Evolutionary conservation across 2,888 invertebrate species (phyloP).

Genomic region (Lamellibrachia columna): DNA sequence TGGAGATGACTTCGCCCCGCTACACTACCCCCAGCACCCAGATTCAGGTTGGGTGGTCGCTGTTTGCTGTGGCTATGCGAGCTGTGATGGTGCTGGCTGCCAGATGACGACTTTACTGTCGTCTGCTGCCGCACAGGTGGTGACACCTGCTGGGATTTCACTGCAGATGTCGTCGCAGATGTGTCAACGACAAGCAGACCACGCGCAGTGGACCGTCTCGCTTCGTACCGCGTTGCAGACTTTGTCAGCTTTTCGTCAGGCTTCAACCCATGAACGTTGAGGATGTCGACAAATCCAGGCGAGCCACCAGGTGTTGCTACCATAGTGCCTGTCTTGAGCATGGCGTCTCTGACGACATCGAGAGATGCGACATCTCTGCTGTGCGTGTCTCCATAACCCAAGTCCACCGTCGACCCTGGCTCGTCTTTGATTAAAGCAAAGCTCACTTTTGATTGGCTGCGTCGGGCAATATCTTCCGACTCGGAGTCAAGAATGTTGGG

Average conservation of each 20-base stretch:
- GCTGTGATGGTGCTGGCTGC: constrained; percentile 27
- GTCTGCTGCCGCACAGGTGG: constrained; percentile 7
- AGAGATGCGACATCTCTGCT: constrained; percentile 20
- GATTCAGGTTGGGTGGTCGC: constrained; percentile 27
- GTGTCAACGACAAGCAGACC: background rate
- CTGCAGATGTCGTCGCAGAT: background rate
- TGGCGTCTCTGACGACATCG: constrained; percentile 24
- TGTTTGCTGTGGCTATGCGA: constrained; percentile 21
- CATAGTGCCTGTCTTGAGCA: background rate
- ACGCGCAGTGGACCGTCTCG: background rate
- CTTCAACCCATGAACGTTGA: background rate
- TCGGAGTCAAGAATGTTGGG: constrained; percentile 69
- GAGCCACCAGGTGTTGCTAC: background rate
- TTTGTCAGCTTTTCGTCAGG: background rate
- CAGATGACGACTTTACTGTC: background rate
- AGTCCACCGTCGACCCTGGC: constrained; percentile 32
- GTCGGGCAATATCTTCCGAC: background rate
- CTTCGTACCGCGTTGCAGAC: background rate
- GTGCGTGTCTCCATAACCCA: background rate
- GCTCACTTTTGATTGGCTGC: constrained; percentile 20
- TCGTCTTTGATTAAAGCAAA: constrained; percentile 60
- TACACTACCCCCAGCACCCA: constrained; percentile 20
- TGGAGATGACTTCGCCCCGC: constrained; percentile 19
- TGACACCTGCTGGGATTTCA: constrained; percentile 29
- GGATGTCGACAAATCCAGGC: background rate